Evolutionary conservation across 2,797 vertebrate species (phyloP), one percentile per base, ranked within the genome.

Genomic region (Coccyzus lansbergi): DNA sequence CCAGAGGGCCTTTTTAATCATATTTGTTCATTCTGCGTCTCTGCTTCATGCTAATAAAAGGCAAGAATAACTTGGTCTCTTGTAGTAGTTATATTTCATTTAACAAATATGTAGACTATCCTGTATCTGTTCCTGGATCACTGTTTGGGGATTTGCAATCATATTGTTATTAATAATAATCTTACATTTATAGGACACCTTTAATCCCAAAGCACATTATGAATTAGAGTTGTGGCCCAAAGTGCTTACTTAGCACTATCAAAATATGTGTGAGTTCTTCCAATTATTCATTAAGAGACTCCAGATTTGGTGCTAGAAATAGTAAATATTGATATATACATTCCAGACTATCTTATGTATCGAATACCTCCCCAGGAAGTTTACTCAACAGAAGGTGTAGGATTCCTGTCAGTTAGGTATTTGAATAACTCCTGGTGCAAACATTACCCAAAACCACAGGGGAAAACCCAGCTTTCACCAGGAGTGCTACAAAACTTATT

Each of bases 141-240:
- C 34, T 86, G 49, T 25, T 92, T 68, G 48, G 58, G 40, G 72
- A 69, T 34, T 92, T 91, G 44, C 63, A 82, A 38, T 67, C 40
- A 88, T 91, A 74, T 25, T 67, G 58, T 90, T 94, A 59, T 79
- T 82, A 90, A 86, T 63, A 89, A 91, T 81, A 76, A 88, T 90
- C 48, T 90, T 90, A 53, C 21, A 33, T 91, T 91, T 92, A 46
- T 63, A 76, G 28, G 72, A 78, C 59, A 88, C 40, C 44, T 95
- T 92, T 95, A 95, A 83, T 91, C 89, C 86, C 86, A 93, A 93
- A 95, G 58, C 65, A 81, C 55, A 81, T 88, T 69, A 56, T 46
- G 94, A 89, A 84, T 91, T 67, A 81, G 25, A 87, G 60, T 52
- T 5, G 3, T 79, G 33, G 63, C 19, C 62, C 67, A 7, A 88